These are phyloP conservation scores for Aradus depressus DNA, from an alignment of 2,888 invertebrate genomes.

Conservation along the genomic window DNA sequence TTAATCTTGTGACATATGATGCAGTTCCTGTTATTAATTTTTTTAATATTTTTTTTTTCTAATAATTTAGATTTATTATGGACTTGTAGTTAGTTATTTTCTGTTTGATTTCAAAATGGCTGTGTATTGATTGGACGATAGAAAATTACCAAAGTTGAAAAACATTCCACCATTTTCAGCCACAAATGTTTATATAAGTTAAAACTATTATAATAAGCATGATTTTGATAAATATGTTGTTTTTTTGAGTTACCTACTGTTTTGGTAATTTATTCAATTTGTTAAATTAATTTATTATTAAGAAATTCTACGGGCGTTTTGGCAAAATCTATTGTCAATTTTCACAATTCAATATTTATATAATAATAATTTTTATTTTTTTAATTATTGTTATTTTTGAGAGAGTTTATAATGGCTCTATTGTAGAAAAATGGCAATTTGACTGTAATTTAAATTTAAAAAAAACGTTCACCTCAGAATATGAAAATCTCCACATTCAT, in stretches of 20 bases:
- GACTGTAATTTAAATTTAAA: too few species aligned
- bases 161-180: constrained; percentile 18
- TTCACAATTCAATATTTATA: not conserved
- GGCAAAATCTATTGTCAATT: not conserved
- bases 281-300: constrained; percentile 3
- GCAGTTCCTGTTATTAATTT: too few species aligned
- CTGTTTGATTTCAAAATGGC: constrained; percentile 25
- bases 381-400: too few species aligned
- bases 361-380: not conserved
- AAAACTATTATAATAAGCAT: constrained; percentile 5
- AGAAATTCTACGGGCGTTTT: not conserved
- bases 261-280: constrained; percentile 10
- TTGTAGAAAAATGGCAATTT: too few species aligned
- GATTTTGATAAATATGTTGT: too few species aligned
- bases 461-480: too few species aligned
- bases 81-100: constrained; percentile 19
- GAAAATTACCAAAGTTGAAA: constrained; percentile 26
- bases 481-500: too few species aligned
- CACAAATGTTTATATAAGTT: constrained; percentile 7
- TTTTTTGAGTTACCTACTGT: constrained; percentile 16
- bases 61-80: constrained; percentile 9
- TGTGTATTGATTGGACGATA: constrained; percentile 26
- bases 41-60: constrained; percentile 20
- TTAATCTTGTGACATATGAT: constrained; percentile 21
- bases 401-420: too few species aligned